Evolutionary conservation across 2,113 vertebrate genomes (phyloP), one percentile per base, ranked within the genome.

Genomic region (Dipodomys ordii): DNA sequence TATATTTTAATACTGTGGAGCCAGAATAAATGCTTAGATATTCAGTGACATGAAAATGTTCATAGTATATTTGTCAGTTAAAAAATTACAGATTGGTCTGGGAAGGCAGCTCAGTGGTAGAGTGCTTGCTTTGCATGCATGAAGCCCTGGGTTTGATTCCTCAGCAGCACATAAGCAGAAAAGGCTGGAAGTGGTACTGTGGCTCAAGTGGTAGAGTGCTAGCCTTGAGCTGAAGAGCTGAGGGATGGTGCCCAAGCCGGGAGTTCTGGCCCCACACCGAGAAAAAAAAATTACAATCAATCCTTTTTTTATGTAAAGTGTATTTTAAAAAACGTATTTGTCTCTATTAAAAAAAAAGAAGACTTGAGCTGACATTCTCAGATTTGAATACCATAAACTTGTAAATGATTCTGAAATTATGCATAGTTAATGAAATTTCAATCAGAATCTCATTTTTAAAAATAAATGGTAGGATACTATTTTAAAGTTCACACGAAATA

Each of bases 401-500:
- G 8, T 87, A 89, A 78, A 62, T 92, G 80, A 69, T 92, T 90
- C 35, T 69, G 7, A 88, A 84, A 65, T 95, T 83, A 69, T 2
- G 53, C 22, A n/a, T 77, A 65, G 3, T 69, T 90, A 68, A 79
- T 71, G 28, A 2, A 44, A 35, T 60, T 79, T 92, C 28, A 87
- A 71, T 80, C 27, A 80, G 16, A 87, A 92, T 69, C 19, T 74
- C 27, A 67, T 69, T 69, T 65, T 78, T 87, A 93, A 53, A 53
- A 53, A 39, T 6, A 90, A 85, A 69, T 6, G 57, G 7, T 18
- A 93, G 90, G 32, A 80, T 62, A 46, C 12, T 15, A 35, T 39
- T 68, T 91, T 65, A 83, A 92, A 95, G 46, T 76, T 92, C 60
- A n/a, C 30, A 65, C 65, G 32, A 87, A 73, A 76, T 46, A 88